phyloP scores from a whole-genome alignment of 1,140 invertebrate species.

The Trichonephila clavipes region DNA sequence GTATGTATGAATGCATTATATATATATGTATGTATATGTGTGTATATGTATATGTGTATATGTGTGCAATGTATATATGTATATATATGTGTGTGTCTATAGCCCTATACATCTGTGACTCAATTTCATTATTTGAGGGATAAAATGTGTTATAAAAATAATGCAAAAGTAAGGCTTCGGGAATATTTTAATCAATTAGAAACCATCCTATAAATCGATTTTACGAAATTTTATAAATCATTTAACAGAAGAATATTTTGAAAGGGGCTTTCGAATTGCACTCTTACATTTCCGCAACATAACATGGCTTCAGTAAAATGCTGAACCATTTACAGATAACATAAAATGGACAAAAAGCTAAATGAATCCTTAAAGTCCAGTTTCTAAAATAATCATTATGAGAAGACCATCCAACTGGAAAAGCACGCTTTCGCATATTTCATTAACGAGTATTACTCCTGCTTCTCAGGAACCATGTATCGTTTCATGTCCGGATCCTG shows the following conservation, averaged over 20 bases:
- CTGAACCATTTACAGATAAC: not conserved
- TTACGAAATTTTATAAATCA: too few relatives aligned
- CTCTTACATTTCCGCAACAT: not conserved
- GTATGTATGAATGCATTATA: too few relatives aligned
- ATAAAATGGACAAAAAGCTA: not conserved
- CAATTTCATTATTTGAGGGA: too few relatives aligned
- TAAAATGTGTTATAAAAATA: too few relatives aligned
- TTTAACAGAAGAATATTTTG: not conserved
- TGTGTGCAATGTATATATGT: too few relatives aligned
- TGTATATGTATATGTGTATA: too few relatives aligned
- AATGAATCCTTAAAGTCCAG: not conserved
- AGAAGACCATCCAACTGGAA: not conserved
- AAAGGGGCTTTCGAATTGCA: not conserved
- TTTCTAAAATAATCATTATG: slow-evolving; percentile 7
- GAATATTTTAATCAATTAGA: too few relatives aligned
- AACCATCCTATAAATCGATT: too few relatives aligned
- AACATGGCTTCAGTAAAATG: not conserved
- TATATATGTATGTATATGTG: too few relatives aligned
- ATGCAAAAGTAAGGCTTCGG: too few relatives aligned
- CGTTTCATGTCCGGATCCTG: not conserved
- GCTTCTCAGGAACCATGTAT: not conserved
- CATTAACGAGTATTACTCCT: not conserved
- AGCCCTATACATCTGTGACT: too few relatives aligned
- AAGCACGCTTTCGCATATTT: not conserved
- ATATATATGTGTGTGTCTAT: too few relatives aligned